These are phyloP conservation scores for Saturnia pavonia DNA, from an alignment of 2,888 invertebrate genomes.

Conservation along the genomic window DNA sequence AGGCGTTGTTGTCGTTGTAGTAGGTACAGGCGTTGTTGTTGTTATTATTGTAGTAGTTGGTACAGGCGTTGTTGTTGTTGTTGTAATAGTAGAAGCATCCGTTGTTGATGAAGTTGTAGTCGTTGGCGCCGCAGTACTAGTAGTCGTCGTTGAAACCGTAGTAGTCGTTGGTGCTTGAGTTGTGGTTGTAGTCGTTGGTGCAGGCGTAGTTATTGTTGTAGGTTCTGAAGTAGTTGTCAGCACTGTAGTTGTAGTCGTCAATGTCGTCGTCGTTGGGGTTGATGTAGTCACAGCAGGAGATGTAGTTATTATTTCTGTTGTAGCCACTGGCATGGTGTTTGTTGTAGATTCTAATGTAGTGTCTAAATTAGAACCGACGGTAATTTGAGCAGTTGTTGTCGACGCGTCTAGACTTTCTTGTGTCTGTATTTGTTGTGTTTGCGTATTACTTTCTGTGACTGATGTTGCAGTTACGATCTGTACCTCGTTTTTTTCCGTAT, in stretches of 20 bases:
- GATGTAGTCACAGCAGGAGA: slow-evolving; percentile 32
- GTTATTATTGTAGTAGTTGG: slow-evolving; percentile 21
- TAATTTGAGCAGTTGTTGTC: slow-evolving; percentile 42
- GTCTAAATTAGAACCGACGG: slow-evolving; percentile 19
- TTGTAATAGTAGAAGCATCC: slow-evolving; percentile 22
- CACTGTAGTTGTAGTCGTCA: slow-evolving; percentile 28
- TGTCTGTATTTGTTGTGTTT: slow-evolving; percentile 55
- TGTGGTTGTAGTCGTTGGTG: slow-evolving; percentile 29
- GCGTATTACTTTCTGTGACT: slow-evolving; percentile 63
- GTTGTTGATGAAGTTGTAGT: slow-evolving; percentile 33
- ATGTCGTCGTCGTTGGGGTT: slow-evolving; percentile 31
- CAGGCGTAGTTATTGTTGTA: slow-evolving; percentile 28
- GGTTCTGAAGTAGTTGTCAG: slow-evolving; percentile 19
- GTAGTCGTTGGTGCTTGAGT: slow-evolving; percentile 28
- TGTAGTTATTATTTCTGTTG: slow-evolving; percentile 30
- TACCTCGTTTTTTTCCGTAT: slow-evolving; percentile 44
- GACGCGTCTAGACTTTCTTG: slow-evolving; percentile 42
- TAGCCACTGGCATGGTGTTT: slow-evolving; percentile 31
- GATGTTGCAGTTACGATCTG: slow-evolving; percentile 49
- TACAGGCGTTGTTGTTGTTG: slow-evolving; percentile 33
- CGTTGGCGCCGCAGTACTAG: slow-evolving; percentile 27
- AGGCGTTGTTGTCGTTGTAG: slow-evolving; percentile 35
- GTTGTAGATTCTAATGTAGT: slow-evolving; percentile 19
- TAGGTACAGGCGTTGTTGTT: slow-evolving; percentile 28
- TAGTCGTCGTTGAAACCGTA: slow-evolving; percentile 25